Conservation (phyloP, 2,888 invertebrate species). For the Agrilus biguttatus region DNA sequence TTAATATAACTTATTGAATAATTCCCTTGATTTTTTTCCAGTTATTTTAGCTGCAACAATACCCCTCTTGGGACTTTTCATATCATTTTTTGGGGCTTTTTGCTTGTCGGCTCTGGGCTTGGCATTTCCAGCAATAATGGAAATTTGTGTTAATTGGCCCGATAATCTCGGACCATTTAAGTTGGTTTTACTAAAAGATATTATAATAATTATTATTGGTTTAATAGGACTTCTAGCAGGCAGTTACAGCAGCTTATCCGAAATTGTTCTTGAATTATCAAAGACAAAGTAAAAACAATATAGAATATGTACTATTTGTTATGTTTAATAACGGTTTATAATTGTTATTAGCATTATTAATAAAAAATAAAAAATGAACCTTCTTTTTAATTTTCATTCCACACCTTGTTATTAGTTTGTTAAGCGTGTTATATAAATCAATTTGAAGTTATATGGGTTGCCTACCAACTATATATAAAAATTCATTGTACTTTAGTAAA, state of each 20-base stretch:
- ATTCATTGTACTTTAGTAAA: no score
- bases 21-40: slow-evolving; percentile 30
- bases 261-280: slow-evolving; percentile 27
- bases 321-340: no score
- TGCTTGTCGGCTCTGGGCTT: slow-evolving; percentile 59
- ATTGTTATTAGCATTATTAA: no score
- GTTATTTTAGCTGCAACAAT: slow-evolving; percentile 58
- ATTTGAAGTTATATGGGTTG: no score
- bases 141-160: slow-evolving; percentile 57
- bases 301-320: no score
- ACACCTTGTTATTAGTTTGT: no score
- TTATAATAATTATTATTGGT: slow-evolving; percentile 36
- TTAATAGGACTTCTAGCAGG: slow-evolving; percentile 40
- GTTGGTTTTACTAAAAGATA: slow-evolving; percentile 33
- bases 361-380: no score
- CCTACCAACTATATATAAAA: no score
- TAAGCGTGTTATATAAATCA: no score
- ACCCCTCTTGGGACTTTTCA: slow-evolving; percentile 57
- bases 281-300: no score
- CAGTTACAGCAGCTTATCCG: slow-evolving; percentile 39
- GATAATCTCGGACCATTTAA: slow-evolving; percentile 36
- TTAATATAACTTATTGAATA: no score
- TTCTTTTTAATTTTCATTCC: no score
- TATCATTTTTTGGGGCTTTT: slow-evolving; percentile 61
- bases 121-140: slow-evolving; percentile 60